Percentiles rank a stretch among this genome's conserved stretches.
These are phyloP conservation scores for Anguilla marmorata DNA, from an alignment of 2,797 vertebrate genomes.

Conservation along the genomic window DNA sequence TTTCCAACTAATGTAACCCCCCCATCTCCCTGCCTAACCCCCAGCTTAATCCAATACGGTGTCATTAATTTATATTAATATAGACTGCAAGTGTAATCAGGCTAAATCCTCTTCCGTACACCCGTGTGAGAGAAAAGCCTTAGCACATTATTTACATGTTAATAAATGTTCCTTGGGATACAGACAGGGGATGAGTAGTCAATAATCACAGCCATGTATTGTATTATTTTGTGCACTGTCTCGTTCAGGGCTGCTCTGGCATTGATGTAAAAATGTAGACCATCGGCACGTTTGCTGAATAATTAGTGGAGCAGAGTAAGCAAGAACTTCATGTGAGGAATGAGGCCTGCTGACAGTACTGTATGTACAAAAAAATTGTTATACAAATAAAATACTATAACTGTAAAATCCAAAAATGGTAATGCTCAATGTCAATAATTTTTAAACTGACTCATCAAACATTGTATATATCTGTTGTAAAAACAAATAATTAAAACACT, in stretches of 20 bases:
- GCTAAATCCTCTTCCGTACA: neutral
- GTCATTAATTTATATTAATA: neutral
- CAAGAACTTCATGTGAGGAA: neutral
- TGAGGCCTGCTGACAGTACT: neutral
- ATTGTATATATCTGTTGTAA: neutral
- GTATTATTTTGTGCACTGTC: neutral
- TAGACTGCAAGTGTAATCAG: neutral
- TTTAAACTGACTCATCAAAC: neutral
- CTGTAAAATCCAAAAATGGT: neutral
- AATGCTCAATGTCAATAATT: neutral
- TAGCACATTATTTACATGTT: neutral
- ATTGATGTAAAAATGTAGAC: conserved; percentile 12
- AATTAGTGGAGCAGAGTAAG: neutral
- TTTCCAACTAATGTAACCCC: neutral
- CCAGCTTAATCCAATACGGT: neutral
- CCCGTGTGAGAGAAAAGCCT: neutral
- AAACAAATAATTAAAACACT: neutral
- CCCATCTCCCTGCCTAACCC: too few relatives aligned
- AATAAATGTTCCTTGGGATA: neutral
- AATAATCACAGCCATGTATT: conserved; percentile 21
- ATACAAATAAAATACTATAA: neutral
- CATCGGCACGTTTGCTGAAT: neutral
- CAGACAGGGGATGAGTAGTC: neutral
- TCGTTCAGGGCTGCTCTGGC: neutral
- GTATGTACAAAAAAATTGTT: neutral